phyloP scores from a whole-genome alignment of 2,113 vertebrate genomes.

The Gracilinanus agilis region DNA sequence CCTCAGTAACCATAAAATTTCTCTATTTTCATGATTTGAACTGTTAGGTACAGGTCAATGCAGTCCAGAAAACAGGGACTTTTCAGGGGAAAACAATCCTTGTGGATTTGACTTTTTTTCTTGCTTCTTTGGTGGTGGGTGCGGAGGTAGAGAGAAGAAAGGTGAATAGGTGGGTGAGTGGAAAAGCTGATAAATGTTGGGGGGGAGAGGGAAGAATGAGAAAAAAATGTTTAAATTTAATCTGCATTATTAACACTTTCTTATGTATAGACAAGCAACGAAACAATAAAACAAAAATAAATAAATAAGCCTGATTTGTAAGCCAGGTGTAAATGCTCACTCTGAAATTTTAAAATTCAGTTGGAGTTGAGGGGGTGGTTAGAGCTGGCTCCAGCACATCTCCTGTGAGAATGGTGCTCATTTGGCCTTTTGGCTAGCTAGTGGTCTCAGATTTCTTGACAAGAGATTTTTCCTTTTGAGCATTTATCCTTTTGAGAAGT shows the following conservation, averaged over 20 bases:
- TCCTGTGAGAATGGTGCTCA: conserved; percentile 21
- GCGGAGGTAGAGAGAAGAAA: background rate
- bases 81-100: conserved; percentile 58
- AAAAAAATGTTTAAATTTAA: background rate
- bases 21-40: conserved; percentile 73
- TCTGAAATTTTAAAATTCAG: conserved; percentile 8
- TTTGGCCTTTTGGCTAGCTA: conserved; percentile 20
- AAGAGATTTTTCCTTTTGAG: conserved; percentile 36
- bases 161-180: background rate
- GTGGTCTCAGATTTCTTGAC: conserved; percentile 29
- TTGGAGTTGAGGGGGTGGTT: background rate
- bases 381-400: conserved; percentile 6
- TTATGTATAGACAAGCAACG: background rate
- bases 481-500: background rate
- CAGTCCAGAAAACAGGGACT: conserved; percentile 52
- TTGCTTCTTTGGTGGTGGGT: background rate
- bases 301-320: background rate
- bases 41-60: conserved; percentile 69
- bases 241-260: background rate
- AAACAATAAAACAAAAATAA: background rate
- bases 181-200: background rate
- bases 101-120: conserved; percentile 32
- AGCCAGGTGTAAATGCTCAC: background rate
- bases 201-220: background rate
- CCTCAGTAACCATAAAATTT: conserved; percentile 76